Conservation (phyloP, 2,113 vertebrate species). For the Tetrao urogallus region DNA sequence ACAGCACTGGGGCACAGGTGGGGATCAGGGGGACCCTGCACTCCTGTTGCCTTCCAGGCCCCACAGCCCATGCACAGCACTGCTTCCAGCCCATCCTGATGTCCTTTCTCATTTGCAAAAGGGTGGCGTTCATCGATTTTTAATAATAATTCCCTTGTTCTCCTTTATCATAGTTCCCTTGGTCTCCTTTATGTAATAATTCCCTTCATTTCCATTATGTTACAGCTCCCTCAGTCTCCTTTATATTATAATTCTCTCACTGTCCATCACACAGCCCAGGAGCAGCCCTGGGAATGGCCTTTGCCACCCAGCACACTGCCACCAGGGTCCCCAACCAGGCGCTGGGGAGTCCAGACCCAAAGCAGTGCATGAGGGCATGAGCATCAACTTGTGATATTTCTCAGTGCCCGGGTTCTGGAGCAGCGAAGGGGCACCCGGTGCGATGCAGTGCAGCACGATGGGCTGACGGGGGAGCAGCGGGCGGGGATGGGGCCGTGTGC, state of each 20-base stretch:
- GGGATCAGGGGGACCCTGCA: background rate
- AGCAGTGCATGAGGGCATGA: fast-evolving
- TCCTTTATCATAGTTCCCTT: background rate
- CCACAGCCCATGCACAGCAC: no score
- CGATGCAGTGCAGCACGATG: background rate
- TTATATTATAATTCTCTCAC: background rate
- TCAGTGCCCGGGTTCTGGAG: background rate
- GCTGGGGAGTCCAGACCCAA: background rate
- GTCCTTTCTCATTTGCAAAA: background rate
- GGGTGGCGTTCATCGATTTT: background rate
- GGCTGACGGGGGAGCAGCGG: no score
- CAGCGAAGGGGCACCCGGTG: background rate
- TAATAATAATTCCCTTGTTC: background rate
- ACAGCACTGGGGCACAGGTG: background rate
- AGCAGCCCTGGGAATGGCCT: no score
- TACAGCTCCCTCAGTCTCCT: background rate
- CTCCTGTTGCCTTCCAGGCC: no score
- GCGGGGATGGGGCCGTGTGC: background rate
- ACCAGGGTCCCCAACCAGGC: background rate
- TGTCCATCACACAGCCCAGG: background rate
- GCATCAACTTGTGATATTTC: no score
- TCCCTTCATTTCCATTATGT: background rate
- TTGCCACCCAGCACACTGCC: background rate
- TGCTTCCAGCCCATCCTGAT: background rate
- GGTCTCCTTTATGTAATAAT: background rate